Conservation (phyloP, 2,797 vertebrate genomes). For the Brachyrhaphis roseni region DNA sequence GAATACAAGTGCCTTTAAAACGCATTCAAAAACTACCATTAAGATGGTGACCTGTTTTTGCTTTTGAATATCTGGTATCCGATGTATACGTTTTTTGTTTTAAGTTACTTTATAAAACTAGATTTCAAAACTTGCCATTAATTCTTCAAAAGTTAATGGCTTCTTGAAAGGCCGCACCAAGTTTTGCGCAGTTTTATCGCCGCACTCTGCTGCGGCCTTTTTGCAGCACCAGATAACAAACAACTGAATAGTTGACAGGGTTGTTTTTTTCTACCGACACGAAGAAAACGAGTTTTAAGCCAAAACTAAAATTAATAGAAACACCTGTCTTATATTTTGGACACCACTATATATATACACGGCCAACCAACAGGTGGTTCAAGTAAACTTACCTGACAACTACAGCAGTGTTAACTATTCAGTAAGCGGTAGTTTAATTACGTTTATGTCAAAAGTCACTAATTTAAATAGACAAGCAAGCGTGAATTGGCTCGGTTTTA, state of each 20-base stretch:
- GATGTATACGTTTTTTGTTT: too few species aligned
- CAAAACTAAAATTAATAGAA: background rate
- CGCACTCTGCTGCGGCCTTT: background rate
- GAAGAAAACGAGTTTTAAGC: background rate
- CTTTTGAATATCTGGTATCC: background rate
- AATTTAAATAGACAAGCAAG: background rate
- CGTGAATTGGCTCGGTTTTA: constrained; percentile 4
- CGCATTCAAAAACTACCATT: background rate
- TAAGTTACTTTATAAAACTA: background rate
- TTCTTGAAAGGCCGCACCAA: background rate
- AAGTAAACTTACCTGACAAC: background rate
- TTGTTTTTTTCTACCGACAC: background rate
- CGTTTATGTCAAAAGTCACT: background rate
- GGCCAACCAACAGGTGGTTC: background rate
- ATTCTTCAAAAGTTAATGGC: background rate
- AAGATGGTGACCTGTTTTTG: background rate
- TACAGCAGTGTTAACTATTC: background rate
- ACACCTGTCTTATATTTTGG: background rate
- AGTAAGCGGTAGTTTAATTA: background rate
- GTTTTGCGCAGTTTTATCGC: constrained; percentile 25
- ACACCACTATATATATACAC: background rate
- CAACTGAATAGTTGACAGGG: background rate
- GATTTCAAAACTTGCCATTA: background rate
- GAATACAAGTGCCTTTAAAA: background rate
- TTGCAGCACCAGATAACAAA: constrained; percentile 3